Evolutionary conservation across 2,888 invertebrate species (phyloP), one percentile per base, ranked within the genome.

Genomic region (Omphaloscelis lunosa): DNA sequence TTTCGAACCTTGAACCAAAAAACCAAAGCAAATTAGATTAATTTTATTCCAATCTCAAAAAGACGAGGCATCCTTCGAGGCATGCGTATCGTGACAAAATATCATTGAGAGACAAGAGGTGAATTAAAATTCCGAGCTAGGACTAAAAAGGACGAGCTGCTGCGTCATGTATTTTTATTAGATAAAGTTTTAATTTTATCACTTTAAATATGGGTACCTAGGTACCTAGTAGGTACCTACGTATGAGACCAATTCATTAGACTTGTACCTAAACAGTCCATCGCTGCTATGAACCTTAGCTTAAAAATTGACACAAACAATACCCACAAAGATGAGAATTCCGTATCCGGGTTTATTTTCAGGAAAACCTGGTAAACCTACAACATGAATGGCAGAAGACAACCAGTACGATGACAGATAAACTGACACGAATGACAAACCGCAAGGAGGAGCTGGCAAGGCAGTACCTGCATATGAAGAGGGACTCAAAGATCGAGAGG

Each of bases 401-500:
- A 5, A 95, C 95, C 0, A 95, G 93, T 66, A 94, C 94, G 7
- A 94, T 96, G 86, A 93, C 95, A 0, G 92, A 94, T 0, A 97
- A 97, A 78, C 77, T 97, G 20, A 92, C 93, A n/a, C 95, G 97
- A 48, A 94, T 97, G 91, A 92, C 91, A 72, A 89, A 89, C 17
- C 95, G 97, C 20, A 97, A 97, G 65, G 97, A 97, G 23, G 93
- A 97, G 51, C 89, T 97, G 20, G 92, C 95, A 0, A 92, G 92
- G n/a, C 95, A 95, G 29, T 95, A 97, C 82, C 94, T 94, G 84
- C 95, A 94, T 88, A 93, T 97, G 89, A 97, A 97, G 86, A 93
- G 89, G 27, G 95, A 96, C n/a, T 95, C 97, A 11, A 97, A 97
- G 77, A 83, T 91, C 0, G 96, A 97, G 74, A 94, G 96, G 78